Evolutionary conservation across 2,888 invertebrate genomes (phyloP).

Genomic region (Dendrolimus houi): DNA sequence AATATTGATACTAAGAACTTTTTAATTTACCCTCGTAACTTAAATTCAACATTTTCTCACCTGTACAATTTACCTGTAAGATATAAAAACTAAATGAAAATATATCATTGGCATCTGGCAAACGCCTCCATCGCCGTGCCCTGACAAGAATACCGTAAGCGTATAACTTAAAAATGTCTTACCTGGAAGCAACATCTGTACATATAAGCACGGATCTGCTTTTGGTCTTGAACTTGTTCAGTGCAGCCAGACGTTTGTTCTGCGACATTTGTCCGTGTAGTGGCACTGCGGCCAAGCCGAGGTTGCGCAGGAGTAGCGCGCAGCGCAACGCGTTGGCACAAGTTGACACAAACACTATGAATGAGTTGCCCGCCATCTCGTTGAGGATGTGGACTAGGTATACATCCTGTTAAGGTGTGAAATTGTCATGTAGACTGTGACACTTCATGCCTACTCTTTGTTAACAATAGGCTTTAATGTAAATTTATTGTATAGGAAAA

Average conservation of each 20-base stretch:
- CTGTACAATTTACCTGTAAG: too few relatives aligned
- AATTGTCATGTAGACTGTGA: too few relatives aligned
- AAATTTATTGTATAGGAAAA: too few relatives aligned
- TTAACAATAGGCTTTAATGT: neutral
- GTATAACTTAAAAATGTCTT: conserved; percentile 11
- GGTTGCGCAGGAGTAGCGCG: conserved; percentile 90
- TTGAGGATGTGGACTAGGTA: conserved; percentile 97
- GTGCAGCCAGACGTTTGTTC: conserved; percentile 94
- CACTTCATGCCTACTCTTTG: too few relatives aligned
- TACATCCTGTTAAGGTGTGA: conserved; percentile 81
- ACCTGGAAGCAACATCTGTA: conserved; percentile 98
- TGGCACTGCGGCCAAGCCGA: conserved; percentile 96
- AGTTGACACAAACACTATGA: conserved; percentile 98
- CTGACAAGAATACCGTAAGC: too few relatives aligned
- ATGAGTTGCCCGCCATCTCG: conserved; percentile 95
- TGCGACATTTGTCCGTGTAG: conserved; percentile 99
- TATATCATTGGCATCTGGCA: too few relatives aligned
- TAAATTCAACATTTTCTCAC: too few relatives aligned
- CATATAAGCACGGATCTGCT: conserved; percentile 96
- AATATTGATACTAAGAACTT: too few relatives aligned
- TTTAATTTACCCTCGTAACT: too few relatives aligned
- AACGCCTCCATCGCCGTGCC: too few relatives aligned
- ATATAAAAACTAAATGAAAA: too few relatives aligned
- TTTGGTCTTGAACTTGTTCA: conserved; percentile 97
- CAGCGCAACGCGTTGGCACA: conserved; percentile 94